phyloP scores from a whole-genome alignment of 2,888 invertebrate species.

The Mantis religiosa region DNA sequence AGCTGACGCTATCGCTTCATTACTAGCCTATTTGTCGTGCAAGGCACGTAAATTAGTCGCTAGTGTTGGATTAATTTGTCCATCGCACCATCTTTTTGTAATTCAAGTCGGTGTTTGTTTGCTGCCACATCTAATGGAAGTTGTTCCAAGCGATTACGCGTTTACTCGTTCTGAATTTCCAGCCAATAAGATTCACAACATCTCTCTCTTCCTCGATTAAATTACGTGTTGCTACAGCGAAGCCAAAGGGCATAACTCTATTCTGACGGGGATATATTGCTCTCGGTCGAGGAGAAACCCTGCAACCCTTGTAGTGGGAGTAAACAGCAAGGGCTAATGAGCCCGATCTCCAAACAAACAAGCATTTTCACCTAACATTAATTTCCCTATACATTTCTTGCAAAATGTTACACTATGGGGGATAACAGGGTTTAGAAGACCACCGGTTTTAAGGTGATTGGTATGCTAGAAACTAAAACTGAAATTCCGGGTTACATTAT shows the following conservation, averaged over 20 bases:
- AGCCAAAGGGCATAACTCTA: not conserved
- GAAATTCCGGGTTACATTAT: no score
- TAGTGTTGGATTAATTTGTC: not conserved
- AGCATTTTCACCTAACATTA: no score
- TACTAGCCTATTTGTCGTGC: not conserved
- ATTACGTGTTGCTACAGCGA: not conserved
- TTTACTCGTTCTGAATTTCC: not conserved
- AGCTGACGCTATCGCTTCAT: not conserved
- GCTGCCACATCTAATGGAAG: not conserved
- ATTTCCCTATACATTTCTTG: not conserved
- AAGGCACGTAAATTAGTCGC: not conserved
- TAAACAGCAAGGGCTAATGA: no score
- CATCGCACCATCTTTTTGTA: not conserved
- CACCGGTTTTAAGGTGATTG: no score
- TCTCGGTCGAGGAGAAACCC: not conserved
- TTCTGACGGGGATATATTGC: not conserved
- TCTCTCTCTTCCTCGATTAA: not conserved
- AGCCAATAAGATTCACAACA: not conserved
- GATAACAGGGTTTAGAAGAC: no score
- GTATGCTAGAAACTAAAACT: no score
- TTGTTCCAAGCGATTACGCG: not conserved
- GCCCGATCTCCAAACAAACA: no score
- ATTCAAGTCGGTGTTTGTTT: not conserved
- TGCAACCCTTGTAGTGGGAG: no score
- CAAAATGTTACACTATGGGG: not conserved